phyloP scores from a whole-genome alignment of 2,797 vertebrate species.

The Phoebastria nigripes region DNA sequence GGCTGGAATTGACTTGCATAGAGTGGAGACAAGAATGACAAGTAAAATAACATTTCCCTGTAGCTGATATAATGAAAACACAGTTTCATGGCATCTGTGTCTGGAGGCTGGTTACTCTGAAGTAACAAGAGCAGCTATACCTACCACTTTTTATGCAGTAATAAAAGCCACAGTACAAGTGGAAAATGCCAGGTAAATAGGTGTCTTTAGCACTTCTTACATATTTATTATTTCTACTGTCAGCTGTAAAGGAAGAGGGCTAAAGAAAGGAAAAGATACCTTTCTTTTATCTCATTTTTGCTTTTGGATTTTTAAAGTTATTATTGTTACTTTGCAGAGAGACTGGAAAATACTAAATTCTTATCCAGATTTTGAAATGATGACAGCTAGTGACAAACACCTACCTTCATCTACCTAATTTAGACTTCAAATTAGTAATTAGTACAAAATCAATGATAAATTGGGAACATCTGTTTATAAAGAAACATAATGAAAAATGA shows the following conservation, averaged over 20 bases:
- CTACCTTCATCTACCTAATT: not conserved
- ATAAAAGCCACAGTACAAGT: not conserved
- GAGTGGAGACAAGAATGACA: not conserved
- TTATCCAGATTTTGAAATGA: not conserved
- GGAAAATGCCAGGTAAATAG: not conserved
- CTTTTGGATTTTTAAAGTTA: not conserved
- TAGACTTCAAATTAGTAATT: not conserved
- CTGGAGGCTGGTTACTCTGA: not conserved
- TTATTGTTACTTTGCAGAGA: not conserved
- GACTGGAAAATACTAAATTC: not conserved
- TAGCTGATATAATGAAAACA: not conserved
- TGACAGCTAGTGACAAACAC: not conserved
- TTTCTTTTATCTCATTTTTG: not conserved
- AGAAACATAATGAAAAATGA: not conserved
- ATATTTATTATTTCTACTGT: not conserved
- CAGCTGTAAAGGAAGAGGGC: not conserved
- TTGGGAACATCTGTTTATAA: not conserved
- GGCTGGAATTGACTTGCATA: not conserved
- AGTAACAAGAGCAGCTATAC: not conserved
- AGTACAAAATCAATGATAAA: not conserved
- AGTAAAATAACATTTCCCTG: not conserved
- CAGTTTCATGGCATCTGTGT: not conserved
- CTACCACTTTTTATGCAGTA: not conserved
- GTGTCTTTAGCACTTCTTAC: not conserved
- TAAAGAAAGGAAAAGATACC: not conserved